Base-by-base conservation (phyloP, 2,797 vertebrate species). In the Eospalax fontanierii region DNA sequence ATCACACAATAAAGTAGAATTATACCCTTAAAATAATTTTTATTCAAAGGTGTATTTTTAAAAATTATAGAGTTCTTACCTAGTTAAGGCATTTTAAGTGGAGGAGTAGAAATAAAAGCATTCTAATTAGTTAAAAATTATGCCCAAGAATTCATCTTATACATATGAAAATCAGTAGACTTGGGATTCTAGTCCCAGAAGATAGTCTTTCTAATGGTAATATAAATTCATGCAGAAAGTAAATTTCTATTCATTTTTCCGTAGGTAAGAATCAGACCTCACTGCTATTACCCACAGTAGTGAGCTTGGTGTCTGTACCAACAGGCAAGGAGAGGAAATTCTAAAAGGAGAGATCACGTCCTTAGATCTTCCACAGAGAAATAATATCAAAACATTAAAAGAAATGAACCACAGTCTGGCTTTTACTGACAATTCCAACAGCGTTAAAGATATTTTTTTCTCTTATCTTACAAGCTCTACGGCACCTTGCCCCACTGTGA, bases 401-500 rank as follows among this genome's bases (percentile, higher is more conserved):
- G 91, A 95, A 68, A 78, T n/a, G 35, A 95, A 92, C 54, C 70
- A 1, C 59, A 26, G 87, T 70, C 86, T 94, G 24, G 24, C 30
- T 80, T 92, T 87, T 61, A 24, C 50, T 92, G 78, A 71, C 8
- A 33, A 83, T 97, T 97, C 90, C 81, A 95, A 88, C 24, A 93
- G 96, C 83, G 30, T 9, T 66, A 89, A 73, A 93, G 87, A 54
- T 28, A 24, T 91, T 94, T n/a, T 83, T 93, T 86, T 79, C 81
- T 96, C 75, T 59, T 91, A 91, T 95, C 50, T 87, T 65, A 43
- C 59, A 90, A 94, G 87, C 24, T 87, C 19, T 78, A 63, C 21
- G 76, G 15, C 86, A 97, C 40, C 46, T 97, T 97, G 91, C 22
- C 74, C 94, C 95, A 74, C 92, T 96, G 93, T 80, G 66, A 81